phyloP scores from a whole-genome alignment of 2,888 invertebrate genomes.

The Philopedon plagiatum region DNA sequence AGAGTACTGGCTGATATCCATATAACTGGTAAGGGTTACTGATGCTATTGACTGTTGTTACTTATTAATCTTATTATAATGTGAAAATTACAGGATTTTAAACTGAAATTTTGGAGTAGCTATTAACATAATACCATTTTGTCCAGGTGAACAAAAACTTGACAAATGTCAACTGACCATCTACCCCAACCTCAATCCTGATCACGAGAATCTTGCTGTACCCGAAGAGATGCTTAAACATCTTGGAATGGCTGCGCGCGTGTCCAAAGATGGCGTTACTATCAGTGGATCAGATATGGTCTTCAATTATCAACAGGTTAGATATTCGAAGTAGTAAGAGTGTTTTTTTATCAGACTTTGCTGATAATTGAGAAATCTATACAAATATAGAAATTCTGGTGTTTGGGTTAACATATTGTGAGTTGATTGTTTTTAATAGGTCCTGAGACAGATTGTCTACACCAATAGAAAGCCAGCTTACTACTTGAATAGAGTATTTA shows the following conservation, averaged over 20 bases:
- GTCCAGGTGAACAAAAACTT: constrained; percentile 74
- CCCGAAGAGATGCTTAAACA: constrained; percentile 81
- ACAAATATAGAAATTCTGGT: no score
- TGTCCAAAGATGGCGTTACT: constrained; percentile 91
- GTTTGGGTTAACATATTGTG: no score
- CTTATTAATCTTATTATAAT: no score
- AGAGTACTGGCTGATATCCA: constrained; percentile 89
- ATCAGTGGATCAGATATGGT: constrained; percentile 85
- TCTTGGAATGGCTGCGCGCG: constrained; percentile 81
- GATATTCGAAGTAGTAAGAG: neutral
- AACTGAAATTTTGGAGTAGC: no score
- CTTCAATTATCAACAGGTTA: constrained; percentile 79
- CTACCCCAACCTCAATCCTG: constrained; percentile 95
- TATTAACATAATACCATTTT: neutral
- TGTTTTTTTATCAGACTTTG: neutral
- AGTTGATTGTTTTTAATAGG: no score
- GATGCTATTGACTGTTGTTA: no score
- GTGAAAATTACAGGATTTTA: no score
- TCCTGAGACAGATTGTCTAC: constrained; percentile 88
- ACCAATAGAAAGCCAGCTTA: constrained; percentile 97
- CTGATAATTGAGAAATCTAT: no score
- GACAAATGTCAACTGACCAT: constrained; percentile 96
- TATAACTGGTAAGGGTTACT: constrained; percentile 73
- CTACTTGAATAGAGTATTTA: constrained; percentile 95
- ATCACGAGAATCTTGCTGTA: constrained; percentile 90